phyloP scores from a whole-genome alignment of 2,888 invertebrate species.

The Acleris emargana region DNA sequence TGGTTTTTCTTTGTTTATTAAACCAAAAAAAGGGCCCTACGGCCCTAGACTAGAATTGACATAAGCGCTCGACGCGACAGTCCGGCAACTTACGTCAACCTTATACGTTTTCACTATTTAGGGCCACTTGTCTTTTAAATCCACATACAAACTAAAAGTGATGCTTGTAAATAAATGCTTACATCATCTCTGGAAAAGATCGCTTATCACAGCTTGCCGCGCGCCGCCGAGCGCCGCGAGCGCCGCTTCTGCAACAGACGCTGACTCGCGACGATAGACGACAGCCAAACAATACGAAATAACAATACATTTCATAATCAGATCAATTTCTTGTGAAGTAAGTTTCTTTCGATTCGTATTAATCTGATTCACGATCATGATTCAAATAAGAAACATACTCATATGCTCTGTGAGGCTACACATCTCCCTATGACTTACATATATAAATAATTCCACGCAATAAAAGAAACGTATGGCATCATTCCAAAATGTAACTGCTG shows the following conservation, averaged over 20 bases:
- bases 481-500: constrained; percentile 58
- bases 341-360: not conserved
- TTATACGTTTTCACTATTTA: too few species aligned
- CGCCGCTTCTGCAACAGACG: not conserved
- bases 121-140: too few species aligned
- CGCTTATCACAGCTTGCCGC: constrained; percentile 2
- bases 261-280: too few species aligned
- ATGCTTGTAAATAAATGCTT: not conserved
- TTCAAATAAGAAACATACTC: constrained; percentile 8
- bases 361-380: constrained; percentile 1
- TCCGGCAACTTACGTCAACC: too few species aligned
- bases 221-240: constrained; percentile 1
- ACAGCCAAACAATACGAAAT: too few species aligned
- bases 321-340: too few species aligned
- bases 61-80: too few species aligned
- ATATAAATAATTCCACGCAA: constrained; percentile 54
- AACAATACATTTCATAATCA: too few species aligned
- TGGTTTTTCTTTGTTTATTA: too few species aligned
- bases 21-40: too few species aligned
- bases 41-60: too few species aligned
- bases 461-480: constrained; percentile 57
- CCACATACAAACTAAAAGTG: too few species aligned
- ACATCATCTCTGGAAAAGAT: constrained; percentile 5
- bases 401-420: constrained; percentile 9
- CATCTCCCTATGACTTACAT: constrained; percentile 43